A percentile compares a stretch with the other conserved stretches of the same genome.
These are phyloP conservation scores for Rafetus swinhoei DNA, from an alignment of 2,113 vertebrate genomes.

Conservation along the genomic window DNA sequence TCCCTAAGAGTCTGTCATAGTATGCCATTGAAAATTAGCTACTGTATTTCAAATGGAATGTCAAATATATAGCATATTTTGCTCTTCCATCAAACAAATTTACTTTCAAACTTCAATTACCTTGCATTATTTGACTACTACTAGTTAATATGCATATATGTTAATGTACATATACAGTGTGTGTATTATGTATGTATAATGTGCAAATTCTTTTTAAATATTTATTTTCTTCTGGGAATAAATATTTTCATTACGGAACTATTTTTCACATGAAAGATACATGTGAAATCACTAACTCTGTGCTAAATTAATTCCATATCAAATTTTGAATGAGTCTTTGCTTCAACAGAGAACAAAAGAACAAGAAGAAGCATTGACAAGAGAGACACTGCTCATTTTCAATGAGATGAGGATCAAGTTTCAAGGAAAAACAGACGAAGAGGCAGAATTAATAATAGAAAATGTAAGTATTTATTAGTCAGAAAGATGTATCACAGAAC, in stretches of 20 bases:
- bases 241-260: conserved; percentile 54
- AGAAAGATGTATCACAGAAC: neutral
- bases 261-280: conserved; percentile 55
- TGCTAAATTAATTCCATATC: conserved; percentile 59
- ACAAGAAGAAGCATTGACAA: conserved; percentile 90
- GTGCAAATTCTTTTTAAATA: neutral
- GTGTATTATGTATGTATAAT: neutral
- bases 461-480: conserved; percentile 84
- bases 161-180: neutral
- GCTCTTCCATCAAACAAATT: neutral
- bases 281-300: conserved; percentile 52
- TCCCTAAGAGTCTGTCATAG: neutral
- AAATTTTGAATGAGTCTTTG: conserved; percentile 86
- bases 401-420: conserved; percentile 93
- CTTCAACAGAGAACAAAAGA: conserved; percentile 90
- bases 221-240: conserved; percentile 18
- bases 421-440: conserved; percentile 94
- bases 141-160: neutral
- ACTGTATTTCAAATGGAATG: neutral
- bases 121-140: neutral
- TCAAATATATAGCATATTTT: neutral
- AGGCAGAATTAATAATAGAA: conserved; percentile 91
- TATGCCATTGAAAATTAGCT: neutral
- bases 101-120: neutral
- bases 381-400: conserved; percentile 89